phyloP scores from a whole-genome alignment of 1,140 invertebrate species.

The Ceratitis capitata region DNA sequence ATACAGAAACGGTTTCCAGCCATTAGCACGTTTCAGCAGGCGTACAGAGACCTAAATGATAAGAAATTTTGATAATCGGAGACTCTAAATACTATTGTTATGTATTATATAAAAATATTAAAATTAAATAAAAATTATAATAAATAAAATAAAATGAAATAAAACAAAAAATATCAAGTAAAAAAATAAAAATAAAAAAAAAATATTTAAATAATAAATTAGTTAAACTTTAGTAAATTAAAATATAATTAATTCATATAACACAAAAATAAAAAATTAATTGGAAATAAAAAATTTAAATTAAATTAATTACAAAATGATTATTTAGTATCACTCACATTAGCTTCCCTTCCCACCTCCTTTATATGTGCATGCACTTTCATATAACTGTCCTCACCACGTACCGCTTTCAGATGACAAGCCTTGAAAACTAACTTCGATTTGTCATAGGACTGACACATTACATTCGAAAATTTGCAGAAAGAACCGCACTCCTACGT shows the following conservation, averaged over 20 bases:
- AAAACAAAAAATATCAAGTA: too few species aligned
- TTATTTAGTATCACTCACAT: background rate
- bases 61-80: too few species aligned
- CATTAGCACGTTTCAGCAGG: conserved; percentile 12
- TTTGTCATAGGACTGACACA: conserved; percentile 19
- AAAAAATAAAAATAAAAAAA: too few species aligned
- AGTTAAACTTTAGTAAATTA: too few species aligned
- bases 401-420: background rate
- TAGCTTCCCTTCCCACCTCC: background rate
- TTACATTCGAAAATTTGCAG: conserved; percentile 9
- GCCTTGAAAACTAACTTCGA: background rate
- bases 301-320: too few species aligned
- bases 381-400: background rate
- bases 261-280: background rate
- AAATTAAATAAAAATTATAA: too few species aligned
- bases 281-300: background rate
- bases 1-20: conserved; percentile 39
- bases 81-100: too few species aligned
- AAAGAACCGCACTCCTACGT: background rate
- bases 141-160: too few species aligned
- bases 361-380: background rate
- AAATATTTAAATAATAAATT: too few species aligned
- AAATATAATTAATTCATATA: too few species aligned
- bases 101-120: too few species aligned
- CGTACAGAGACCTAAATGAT: background rate